phyloP scores from a whole-genome alignment of 2,113 vertebrate species.

The Microcebus murinus region DNA sequence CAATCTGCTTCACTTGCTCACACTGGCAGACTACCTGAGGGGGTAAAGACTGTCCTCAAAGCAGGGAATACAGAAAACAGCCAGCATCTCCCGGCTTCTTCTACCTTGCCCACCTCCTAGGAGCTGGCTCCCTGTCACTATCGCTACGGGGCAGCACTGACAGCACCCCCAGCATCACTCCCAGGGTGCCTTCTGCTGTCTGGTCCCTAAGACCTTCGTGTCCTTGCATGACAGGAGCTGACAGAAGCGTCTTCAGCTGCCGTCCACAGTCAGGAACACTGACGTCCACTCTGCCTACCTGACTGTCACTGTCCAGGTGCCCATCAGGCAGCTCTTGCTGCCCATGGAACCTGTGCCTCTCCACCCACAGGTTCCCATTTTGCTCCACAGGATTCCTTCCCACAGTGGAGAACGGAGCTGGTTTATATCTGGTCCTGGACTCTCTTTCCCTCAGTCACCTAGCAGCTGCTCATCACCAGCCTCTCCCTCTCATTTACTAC shows the following conservation, averaged over 20 bases:
- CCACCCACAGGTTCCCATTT: too few relatives aligned
- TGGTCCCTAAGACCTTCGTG: background rate
- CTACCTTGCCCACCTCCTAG: background rate
- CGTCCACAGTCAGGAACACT: fast-evolving
- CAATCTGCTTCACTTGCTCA: background rate
- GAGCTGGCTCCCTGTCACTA: background rate
- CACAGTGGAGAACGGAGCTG: fast-evolving
- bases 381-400: background rate
- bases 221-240: fast-evolving
- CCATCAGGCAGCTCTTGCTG: background rate
- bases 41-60: background rate
- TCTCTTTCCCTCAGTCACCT: background rate
- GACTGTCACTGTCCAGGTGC: background rate
- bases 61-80: background rate
- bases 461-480: fast-evolving
- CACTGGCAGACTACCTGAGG: background rate
- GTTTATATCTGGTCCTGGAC: too few relatives aligned
- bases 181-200: background rate
- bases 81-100: background rate
- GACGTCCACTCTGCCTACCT: background rate
- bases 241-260: too few relatives aligned
- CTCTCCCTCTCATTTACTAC: background rate
- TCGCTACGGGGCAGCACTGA: too few relatives aligned
- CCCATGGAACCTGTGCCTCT: background rate
- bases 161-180: background rate